These are phyloP conservation scores for Microctonus brassicae DNA, from an alignment of 2,888 invertebrate genomes.

Conservation along the genomic window DNA sequence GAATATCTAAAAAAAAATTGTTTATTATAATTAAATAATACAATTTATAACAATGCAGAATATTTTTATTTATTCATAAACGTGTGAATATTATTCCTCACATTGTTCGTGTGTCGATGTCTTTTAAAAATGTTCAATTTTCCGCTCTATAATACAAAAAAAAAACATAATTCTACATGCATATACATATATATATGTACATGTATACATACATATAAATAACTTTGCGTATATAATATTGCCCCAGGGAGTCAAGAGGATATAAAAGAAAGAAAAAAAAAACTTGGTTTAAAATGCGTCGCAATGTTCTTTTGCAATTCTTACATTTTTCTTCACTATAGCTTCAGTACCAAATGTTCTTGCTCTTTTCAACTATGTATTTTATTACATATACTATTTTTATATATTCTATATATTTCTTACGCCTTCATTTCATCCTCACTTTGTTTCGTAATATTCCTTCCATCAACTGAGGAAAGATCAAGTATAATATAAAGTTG, in stretches of 20 bases:
- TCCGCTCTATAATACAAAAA: background rate
- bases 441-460: too few relatives aligned
- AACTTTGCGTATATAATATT: slow-evolving; percentile 8
- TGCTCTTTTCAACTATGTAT: background rate
- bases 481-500: slow-evolving; percentile 3
- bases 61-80: too few relatives aligned
- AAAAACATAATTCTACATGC: background rate
- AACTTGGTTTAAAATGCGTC: background rate
- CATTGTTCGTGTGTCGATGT: too few relatives aligned
- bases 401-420: background rate
- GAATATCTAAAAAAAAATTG: too few relatives aligned
- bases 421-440: background rate
- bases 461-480: background rate
- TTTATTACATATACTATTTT: too few relatives aligned
- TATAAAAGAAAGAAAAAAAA: background rate
- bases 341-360: background rate
- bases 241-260: background rate
- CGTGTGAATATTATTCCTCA: too few relatives aligned
- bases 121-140: too few relatives aligned
- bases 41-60: too few relatives aligned
- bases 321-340: slow-evolving; percentile 22
- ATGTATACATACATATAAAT: too few relatives aligned
- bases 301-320: slow-evolving; percentile 29
- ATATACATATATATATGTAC: background rate
- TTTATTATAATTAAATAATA: too few relatives aligned